Conservation (phyloP, 2,113 vertebrate genomes). For the Bucco capensis region DNA sequence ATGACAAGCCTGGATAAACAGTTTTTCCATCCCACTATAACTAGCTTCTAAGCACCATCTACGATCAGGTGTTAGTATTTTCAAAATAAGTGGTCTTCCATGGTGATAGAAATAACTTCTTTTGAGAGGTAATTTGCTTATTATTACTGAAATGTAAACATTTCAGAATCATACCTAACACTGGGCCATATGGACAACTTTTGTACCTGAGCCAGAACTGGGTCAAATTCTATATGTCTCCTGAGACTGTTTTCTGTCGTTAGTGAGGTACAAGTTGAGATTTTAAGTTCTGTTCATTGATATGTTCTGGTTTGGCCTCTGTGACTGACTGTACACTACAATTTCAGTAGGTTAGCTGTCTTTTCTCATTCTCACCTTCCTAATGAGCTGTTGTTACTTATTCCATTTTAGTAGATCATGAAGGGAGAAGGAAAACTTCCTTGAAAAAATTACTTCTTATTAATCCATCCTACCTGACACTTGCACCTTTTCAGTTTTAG, state of each 20-base stretch:
- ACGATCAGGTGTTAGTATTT: not conserved
- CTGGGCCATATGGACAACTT: not conserved
- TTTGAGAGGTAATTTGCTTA: not conserved
- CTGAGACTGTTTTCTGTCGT: not conserved
- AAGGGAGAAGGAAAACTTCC: not conserved
- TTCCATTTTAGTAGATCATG: not conserved
- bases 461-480: not conserved
- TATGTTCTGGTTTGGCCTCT: not conserved
- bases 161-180: not conserved
- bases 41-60: not conserved
- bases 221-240: not conserved
- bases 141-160: accelerated
- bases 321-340: not conserved
- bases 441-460: not conserved
- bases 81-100: not conserved
- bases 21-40: not conserved
- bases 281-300: not conserved
- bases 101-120: not conserved
- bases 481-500: not conserved
- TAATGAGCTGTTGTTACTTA: not conserved
- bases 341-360: not conserved
- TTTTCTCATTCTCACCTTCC: not conserved
- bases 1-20: not conserved
- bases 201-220: not conserved
- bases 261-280: not conserved